A percentile compares a stretch with the other conserved stretches of the same genome.
Evolutionary conservation across 2,797 vertebrate genomes (phyloP).

Genomic region (Atherinosoma microstoma): DNA sequence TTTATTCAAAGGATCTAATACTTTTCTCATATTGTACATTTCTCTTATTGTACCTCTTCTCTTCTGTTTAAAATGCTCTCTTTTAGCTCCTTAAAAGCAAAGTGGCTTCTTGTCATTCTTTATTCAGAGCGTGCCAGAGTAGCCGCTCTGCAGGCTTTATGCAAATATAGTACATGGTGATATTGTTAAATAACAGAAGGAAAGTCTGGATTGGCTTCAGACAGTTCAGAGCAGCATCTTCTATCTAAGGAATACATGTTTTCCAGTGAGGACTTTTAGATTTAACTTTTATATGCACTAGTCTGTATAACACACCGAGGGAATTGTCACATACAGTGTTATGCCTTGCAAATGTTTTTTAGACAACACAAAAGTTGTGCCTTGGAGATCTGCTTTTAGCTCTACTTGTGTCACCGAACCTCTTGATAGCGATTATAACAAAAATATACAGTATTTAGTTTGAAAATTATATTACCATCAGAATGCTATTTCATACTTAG

Average conservation of each 20-base stretch:
- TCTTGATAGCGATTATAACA: not conserved
- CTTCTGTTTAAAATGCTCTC: not conserved
- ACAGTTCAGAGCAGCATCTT: not conserved
- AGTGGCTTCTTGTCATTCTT: not conserved
- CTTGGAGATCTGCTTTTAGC: conserved; percentile 45
- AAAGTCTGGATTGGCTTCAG: not conserved
- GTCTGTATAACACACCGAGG: not conserved
- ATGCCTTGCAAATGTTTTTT: not conserved
- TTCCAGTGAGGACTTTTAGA: not conserved
- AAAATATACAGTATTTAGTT: not conserved
- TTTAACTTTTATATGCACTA: not conserved
- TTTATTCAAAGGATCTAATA: not conserved
- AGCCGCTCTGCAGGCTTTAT: not conserved
- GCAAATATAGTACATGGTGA: not conserved
- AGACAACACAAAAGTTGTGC: conserved; percentile 21
- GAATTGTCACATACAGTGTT: not conserved
- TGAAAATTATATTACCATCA: not conserved
- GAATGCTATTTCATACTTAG: not conserved
- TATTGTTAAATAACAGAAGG: not conserved
- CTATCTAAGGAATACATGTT: not conserved
- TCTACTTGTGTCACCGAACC: not conserved
- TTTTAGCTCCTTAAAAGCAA: not conserved
- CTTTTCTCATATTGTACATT: not conserved
- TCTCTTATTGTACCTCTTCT: not conserved
- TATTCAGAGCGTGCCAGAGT: not conserved